A percentile compares a stretch with the other conserved stretches of the same genome.
phyloP scores from a whole-genome alignment of 2,113 vertebrate genomes.

The Chionis minor region DNA sequence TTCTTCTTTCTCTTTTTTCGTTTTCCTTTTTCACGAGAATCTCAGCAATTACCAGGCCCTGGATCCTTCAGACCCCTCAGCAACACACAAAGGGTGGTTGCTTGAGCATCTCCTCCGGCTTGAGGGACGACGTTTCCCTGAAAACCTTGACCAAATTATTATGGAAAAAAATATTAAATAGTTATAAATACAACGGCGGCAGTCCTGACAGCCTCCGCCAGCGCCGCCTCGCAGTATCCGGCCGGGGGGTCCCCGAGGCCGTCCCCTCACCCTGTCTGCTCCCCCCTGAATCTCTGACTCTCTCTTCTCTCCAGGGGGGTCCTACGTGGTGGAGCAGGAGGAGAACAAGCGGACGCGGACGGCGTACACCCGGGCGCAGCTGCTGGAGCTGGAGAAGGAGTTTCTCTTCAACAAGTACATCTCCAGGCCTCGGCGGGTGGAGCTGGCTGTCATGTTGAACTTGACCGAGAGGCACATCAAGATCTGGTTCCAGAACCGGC shows the following conservation, averaged over 20 bases:
- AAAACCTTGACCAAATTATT: neutral
- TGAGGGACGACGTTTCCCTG: neutral
- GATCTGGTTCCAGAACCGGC: constrained; percentile 98
- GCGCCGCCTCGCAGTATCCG: fast-evolving
- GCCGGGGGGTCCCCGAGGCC: too few relatives aligned
- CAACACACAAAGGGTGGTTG: fast-evolving
- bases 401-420: constrained; percentile 98
- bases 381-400: constrained; percentile 96
- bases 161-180: neutral
- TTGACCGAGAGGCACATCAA: constrained; percentile 98
- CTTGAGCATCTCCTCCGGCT: neutral
- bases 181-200: neutral
- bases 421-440: constrained; percentile 91
- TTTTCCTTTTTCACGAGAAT: fast-evolving
- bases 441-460: constrained; percentile 93
- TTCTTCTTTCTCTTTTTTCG: fast-evolving
- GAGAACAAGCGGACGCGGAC: constrained; percentile 96
- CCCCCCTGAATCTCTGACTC: neutral
- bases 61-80: neutral
- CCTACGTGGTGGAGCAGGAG: constrained; percentile 86
- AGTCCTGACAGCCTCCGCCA: neutral
- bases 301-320: constrained; percentile 68
- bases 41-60: neutral
- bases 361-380: constrained; percentile 93
- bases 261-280: too few relatives aligned